A percentile compares a stretch with the other conserved stretches of the same genome.
Conservation (phyloP, 2,113 vertebrate species). For the Collichthys lucidus region DNA sequence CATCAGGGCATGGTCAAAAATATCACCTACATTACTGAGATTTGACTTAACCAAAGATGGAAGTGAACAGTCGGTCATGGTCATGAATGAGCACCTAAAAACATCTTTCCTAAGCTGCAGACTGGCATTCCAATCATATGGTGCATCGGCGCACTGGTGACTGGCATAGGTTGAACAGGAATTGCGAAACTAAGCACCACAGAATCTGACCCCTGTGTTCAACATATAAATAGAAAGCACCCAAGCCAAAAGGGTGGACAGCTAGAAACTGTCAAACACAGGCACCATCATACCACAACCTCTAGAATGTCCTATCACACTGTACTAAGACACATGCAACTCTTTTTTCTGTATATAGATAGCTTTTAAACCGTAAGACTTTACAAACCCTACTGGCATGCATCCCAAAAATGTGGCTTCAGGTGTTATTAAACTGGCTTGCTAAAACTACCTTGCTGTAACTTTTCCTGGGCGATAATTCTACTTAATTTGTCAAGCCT, state of each 20-base stretch:
- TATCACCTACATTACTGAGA: neutral
- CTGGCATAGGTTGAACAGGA: neutral
- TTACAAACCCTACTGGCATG: neutral
- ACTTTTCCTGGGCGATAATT: slow-evolving; percentile 38
- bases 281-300: neutral
- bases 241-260: neutral
- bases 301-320: neutral
- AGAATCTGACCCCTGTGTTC: neutral
- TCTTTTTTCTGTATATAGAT: neutral
- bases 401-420: neutral
- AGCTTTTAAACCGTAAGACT: neutral
- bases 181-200: neutral
- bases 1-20: neutral
- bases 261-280: neutral
- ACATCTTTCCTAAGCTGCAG: neutral
- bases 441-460: neutral
- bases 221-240: neutral
- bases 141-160: neutral
- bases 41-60: slow-evolving; percentile 1
- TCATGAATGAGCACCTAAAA: slow-evolving; percentile 7
- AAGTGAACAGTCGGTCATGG: neutral
- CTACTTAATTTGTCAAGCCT: slow-evolving; percentile 40
- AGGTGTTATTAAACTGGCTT: slow-evolving; percentile 8
- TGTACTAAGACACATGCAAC: neutral
- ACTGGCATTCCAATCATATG: neutral